Conservation (phyloP, 2,113 vertebrate species). For the Chloroceryle aenea region DNA sequence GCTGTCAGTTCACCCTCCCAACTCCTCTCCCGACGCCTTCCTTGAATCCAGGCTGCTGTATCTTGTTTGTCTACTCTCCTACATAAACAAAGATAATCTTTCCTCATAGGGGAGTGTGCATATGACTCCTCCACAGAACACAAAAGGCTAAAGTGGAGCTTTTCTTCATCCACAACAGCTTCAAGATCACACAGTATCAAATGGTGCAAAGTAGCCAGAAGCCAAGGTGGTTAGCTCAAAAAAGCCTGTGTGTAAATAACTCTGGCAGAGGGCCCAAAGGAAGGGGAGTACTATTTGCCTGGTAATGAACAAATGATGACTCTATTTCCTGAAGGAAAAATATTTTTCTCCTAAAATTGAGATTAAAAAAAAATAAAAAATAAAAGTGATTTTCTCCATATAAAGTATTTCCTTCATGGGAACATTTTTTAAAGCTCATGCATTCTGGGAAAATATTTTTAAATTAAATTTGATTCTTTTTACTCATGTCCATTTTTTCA, state of each 20-base stretch:
- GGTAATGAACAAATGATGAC: constrained; percentile 26
- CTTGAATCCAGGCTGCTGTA: background rate
- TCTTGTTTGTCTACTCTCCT: constrained; percentile 39
- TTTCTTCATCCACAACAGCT: constrained; percentile 1
- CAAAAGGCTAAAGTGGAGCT: constrained; percentile 19
- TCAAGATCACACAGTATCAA: background rate
- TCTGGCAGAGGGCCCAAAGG: constrained; percentile 22
- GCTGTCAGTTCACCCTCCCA: background rate
- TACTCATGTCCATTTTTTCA: constrained; percentile 61
- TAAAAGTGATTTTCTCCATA: background rate
- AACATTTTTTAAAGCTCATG: constrained; percentile 62
- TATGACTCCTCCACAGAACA: constrained; percentile 3
- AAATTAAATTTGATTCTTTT: constrained; percentile 54
- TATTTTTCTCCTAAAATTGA: constrained; percentile 6
- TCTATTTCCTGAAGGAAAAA: constrained; percentile 41
- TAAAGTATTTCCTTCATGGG: constrained; percentile 58
- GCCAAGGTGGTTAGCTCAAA: constrained; percentile 26
- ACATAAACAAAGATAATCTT: constrained; percentile 1
- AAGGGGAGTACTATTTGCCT: constrained; percentile 10
- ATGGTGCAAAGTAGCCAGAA: background rate
- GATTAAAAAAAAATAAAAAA: background rate
- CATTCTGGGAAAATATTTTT: constrained; percentile 49
- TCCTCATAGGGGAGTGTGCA: constrained; percentile 15
- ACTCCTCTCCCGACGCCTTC: background rate
- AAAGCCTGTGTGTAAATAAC: constrained; percentile 37